Evolutionary conservation across 2,113 vertebrate genomes (phyloP).

Genomic region (Platysternon megacephalum): DNA sequence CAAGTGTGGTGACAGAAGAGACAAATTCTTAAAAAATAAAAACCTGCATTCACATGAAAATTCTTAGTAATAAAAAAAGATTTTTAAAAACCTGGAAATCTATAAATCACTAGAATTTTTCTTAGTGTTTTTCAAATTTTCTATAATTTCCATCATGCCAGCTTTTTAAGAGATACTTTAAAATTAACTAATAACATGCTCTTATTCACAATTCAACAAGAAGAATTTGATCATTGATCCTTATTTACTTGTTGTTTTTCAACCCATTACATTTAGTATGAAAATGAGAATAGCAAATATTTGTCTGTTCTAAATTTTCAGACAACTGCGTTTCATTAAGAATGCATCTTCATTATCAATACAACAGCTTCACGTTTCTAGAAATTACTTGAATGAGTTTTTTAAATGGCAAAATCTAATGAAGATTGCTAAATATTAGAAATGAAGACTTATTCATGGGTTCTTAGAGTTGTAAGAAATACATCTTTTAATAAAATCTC

Average conservation of each 20-base stretch:
- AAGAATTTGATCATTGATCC: neutral
- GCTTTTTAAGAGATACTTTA: neutral
- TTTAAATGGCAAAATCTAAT: neutral
- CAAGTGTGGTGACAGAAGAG: neutral
- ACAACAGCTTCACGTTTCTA: neutral
- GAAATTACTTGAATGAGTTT: neutral
- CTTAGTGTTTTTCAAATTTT: neutral
- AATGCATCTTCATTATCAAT: neutral
- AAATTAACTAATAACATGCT: too few species aligned
- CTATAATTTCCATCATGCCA: neutral
- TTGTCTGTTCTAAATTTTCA: neutral
- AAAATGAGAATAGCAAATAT: neutral
- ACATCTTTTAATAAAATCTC: neutral
- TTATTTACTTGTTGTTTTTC: neutral
- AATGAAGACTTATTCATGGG: neutral
- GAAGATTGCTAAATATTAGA: neutral
- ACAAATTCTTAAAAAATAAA: neutral
- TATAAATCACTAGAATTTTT: neutral
- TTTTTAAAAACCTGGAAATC: neutral
- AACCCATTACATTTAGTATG: neutral
- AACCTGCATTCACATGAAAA: neutral
- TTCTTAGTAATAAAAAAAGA: neutral
- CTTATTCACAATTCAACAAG: neutral
- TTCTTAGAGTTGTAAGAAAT: neutral
- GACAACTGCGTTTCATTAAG: neutral